phyloP scores from a whole-genome alignment of 2,113 vertebrate genomes.

The Arvicanthis niloticus region DNA sequence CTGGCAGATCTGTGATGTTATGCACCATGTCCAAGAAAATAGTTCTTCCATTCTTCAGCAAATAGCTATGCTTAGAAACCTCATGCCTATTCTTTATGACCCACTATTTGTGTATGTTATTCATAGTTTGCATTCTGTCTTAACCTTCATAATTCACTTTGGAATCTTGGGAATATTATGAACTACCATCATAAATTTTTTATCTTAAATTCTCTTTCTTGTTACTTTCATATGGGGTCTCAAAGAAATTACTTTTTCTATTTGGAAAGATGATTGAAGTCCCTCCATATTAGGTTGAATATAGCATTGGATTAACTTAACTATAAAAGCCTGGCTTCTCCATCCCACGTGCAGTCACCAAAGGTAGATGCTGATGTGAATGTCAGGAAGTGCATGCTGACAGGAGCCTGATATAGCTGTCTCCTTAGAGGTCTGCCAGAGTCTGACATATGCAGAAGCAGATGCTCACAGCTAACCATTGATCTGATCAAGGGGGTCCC shows the following conservation, averaged over 20 bases:
- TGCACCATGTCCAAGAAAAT: not conserved
- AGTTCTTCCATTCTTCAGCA: not conserved
- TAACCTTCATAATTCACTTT: not conserved
- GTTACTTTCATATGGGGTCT: not conserved
- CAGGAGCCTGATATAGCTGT: no score
- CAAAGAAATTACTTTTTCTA: not conserved
- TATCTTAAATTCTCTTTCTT: not conserved
- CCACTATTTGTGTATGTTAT: not conserved
- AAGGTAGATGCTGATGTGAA: no score
- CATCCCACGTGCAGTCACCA: no score
- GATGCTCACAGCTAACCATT: no score
- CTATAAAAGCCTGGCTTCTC: not conserved
- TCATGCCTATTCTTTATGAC: not conserved
- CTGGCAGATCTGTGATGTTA: not conserved
- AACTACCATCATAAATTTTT: not conserved
- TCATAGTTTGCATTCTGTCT: not conserved
- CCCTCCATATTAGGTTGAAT: not conserved
- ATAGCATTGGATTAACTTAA: not conserved
- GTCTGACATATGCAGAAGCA: no score
- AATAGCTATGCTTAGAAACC: not conserved
- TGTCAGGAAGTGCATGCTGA: no score
- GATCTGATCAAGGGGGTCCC: no score
- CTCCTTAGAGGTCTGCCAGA: no score
- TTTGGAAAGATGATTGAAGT: constrained; percentile 42
- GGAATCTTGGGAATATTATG: not conserved